These are phyloP conservation scores for Agrenia bidenticulata DNA, from an alignment of 2,888 invertebrate genomes.

Conservation along the genomic window DNA sequence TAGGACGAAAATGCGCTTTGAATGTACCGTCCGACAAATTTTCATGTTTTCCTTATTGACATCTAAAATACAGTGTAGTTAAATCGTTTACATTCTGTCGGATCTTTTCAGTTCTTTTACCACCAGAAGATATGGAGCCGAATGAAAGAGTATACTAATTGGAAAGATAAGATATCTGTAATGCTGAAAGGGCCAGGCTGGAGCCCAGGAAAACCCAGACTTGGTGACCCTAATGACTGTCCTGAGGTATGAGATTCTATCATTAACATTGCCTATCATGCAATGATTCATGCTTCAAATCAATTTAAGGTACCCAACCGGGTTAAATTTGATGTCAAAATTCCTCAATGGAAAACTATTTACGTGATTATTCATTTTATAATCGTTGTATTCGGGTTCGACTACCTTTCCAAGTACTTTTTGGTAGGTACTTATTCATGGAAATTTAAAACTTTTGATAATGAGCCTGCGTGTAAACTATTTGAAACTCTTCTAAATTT, in stretches of 20 bases:
- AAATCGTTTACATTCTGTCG: too few relatives aligned
- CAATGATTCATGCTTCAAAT: too few relatives aligned
- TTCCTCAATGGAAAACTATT: conserved; percentile 68
- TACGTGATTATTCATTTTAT: conserved; percentile 70
- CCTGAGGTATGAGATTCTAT: conserved; percentile 65
- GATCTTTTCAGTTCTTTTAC: conserved; percentile 67
- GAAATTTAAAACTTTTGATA: background rate
- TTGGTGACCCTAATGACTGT: conserved; percentile 74
- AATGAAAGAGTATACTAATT: conserved; percentile 62
- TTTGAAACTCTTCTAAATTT: background rate
- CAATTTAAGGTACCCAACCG: conserved; percentile 66
- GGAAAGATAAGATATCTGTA: conserved; percentile 68
- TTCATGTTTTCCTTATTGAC: too few relatives aligned
- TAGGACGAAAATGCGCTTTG: too few relatives aligned
- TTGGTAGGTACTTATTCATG: conserved; percentile 59
- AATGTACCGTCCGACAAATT: too few relatives aligned
- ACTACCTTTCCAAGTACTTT: conserved; percentile 65
- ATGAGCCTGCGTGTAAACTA: too few relatives aligned
- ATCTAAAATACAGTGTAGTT: too few relatives aligned
- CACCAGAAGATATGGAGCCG: conserved; percentile 68
- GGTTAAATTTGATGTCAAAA: conserved; percentile 67
- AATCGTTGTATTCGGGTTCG: conserved; percentile 67
- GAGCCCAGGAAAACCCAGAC: conserved; percentile 74
- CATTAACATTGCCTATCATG: too few relatives aligned
- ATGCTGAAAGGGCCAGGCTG: conserved; percentile 85